Conservation (phyloP, 2,888 invertebrate species). For the Melanophora roralis region DNA sequence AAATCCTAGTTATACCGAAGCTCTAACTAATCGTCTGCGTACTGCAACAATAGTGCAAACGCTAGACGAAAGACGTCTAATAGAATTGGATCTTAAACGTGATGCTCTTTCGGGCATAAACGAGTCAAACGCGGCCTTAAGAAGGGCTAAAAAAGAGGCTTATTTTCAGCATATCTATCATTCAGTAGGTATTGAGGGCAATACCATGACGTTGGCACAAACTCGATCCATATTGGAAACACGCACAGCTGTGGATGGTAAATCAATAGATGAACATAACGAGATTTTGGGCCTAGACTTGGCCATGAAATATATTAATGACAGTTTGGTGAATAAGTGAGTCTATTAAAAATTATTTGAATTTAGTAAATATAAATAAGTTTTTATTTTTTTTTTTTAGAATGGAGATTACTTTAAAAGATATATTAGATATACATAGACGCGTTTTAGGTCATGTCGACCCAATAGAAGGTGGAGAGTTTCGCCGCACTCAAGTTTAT, state of each 20-base stretch:
- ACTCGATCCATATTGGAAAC: conserved; percentile 95
- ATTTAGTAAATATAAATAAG: no score
- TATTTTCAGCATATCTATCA: conserved; percentile 98
- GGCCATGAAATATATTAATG: conserved; percentile 94
- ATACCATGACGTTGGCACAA: conserved; percentile 95
- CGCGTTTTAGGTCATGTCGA: conserved; percentile 96
- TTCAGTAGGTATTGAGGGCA: conserved; percentile 97
- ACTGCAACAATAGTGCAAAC: conserved; percentile 93
- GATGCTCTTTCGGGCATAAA: conserved; percentile 89
- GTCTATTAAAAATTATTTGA: conserved; percentile 11
- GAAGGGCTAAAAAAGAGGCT: conserved; percentile 94
- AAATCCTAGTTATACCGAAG: conserved; percentile 89
- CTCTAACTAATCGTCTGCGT: conserved; percentile 87
- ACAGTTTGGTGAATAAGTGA: conserved; percentile 84
- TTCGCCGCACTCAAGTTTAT: conserved; percentile 93
- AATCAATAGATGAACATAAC: conserved; percentile 97
- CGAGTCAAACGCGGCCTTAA: conserved; percentile 86
- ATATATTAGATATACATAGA: conserved; percentile 94
- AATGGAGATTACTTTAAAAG: conserved; percentile 88
- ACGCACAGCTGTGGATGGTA: conserved; percentile 89
- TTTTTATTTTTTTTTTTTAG: conserved; percentile 72
- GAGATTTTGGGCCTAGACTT: conserved; percentile 96
- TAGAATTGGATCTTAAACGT: conserved; percentile 87
- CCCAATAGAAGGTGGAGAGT: conserved; percentile 92
- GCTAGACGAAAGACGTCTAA: conserved; percentile 82